Evolutionary conservation across 2,113 vertebrate genomes (phyloP).

Genomic region (Cebidichthys violaceus): DNA sequence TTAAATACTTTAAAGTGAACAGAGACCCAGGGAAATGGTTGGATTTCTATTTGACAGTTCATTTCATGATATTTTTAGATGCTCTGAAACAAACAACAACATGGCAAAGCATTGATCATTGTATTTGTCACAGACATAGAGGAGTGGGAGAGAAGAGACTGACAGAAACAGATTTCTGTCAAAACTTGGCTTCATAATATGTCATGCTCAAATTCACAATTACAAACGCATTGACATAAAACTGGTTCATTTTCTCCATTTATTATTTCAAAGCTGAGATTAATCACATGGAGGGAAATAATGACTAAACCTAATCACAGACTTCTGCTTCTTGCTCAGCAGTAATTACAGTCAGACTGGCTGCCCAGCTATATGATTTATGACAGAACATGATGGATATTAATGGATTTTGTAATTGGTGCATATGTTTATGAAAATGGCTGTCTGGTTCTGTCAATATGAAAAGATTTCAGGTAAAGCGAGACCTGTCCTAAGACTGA

Average conservation of each 20-base stretch:
- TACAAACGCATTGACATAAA: constrained; percentile 73
- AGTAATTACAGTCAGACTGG: constrained; percentile 82
- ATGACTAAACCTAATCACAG: constrained; percentile 84
- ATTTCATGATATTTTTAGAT: constrained; percentile 75
- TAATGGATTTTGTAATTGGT: constrained; percentile 86
- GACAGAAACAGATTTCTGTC: constrained; percentile 73
- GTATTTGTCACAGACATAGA: constrained; percentile 60
- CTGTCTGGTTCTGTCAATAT: constrained; percentile 72
- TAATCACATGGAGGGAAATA: constrained; percentile 81
- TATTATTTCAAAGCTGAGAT: constrained; percentile 82
- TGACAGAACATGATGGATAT: constrained; percentile 84
- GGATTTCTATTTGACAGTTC: constrained; percentile 60
- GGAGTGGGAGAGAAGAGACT: constrained; percentile 45
- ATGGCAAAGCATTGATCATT: constrained; percentile 66
- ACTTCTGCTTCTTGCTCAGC: constrained; percentile 81
- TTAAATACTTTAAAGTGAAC: constrained; percentile 43
- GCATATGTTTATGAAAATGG: constrained; percentile 83
- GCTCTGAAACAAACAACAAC: constrained; percentile 66
- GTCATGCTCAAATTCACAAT: constrained; percentile 77
- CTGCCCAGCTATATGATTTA: constrained; percentile 82
- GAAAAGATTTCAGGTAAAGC: constrained; percentile 66
- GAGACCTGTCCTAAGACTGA: constrained; percentile 4
- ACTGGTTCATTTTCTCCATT: constrained; percentile 76
- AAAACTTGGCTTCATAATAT: constrained; percentile 65
- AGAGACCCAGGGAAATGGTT: constrained; percentile 38